These are phyloP conservation scores for Mus caroli DNA, from an alignment of 2,797 vertebrate genomes.

Conservation along the genomic window DNA sequence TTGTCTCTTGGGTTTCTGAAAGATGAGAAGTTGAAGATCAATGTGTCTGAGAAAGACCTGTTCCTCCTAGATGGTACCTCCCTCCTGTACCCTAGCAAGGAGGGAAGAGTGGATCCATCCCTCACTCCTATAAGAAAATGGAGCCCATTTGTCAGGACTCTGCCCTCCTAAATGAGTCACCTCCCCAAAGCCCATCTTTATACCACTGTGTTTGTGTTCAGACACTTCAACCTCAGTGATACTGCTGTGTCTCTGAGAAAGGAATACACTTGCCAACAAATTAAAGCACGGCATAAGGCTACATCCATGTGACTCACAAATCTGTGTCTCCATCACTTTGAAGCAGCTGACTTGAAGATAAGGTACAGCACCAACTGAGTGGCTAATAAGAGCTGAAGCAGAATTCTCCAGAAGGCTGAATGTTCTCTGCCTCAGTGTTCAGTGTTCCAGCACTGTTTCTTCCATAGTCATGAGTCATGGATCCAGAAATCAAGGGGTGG, in stretches of 20 bases:
- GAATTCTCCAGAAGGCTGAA: background rate
- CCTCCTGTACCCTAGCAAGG: background rate
- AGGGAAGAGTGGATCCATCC: background rate
- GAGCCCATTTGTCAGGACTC: background rate
- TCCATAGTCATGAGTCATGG: background rate
- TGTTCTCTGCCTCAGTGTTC: background rate
- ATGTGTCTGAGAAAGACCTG: background rate
- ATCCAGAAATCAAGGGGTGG: background rate
- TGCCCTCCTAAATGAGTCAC: too few species aligned
- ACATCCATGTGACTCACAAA: background rate
- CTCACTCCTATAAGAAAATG: background rate
- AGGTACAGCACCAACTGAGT: background rate
- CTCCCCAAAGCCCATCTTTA: background rate
- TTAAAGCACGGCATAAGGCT: rapidly evolving
- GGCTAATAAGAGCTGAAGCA: background rate
- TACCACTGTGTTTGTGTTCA: background rate
- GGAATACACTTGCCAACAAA: background rate
- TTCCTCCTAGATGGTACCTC: background rate
- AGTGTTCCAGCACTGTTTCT: background rate
- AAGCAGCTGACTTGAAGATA: background rate
- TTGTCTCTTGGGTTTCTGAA: background rate
- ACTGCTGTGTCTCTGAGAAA: background rate
- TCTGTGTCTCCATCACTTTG: background rate
- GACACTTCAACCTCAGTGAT: background rate
- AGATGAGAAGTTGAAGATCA: background rate